Evolutionary conservation across 92 coral and sea anemone species (phyloP), one percentile per base, ranked within the genome.

Genomic region (Heliopora coerulea): DNA sequence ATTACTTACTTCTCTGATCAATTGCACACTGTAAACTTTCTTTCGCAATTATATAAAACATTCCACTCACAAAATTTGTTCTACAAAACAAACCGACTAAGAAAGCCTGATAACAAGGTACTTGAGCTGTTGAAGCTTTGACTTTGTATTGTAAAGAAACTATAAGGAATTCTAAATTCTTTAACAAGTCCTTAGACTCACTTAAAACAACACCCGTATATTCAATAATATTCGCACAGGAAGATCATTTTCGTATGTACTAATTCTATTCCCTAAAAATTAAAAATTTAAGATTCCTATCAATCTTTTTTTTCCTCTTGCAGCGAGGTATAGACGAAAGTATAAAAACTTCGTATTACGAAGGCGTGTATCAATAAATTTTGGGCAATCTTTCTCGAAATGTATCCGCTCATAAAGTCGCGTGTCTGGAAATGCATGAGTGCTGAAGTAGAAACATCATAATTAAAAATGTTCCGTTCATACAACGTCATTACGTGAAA

Each of bases 1-100:
- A 67, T 67, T 46, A 67, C 33, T 67, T 67, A 18, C 42, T 10
- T 39, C 70, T 37, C 9, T 6, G 10, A 67, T 66, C 74, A 67
- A 30, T 67, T 67, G 26, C 58, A 67, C 74, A 67, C 59, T 67
- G 58, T 44, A 48, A 48, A 48, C 26, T 67, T 49, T 58, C 23
- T 67, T 49, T 58, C 33, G 59, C 74, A 67, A 67, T 67, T 33
- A 48, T 49, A 67, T 48, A 67, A 26, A 49, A 25, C 30, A 44
- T 21, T 44, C n/a, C n/a, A n/a, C n/a, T n/a, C n/a, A n/a, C n/a
- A n/a, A n/a, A n/a, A n/a, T n/a, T n/a, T n/a, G n/a, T n/a, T n/a
- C n/a, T n/a, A n/a, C n/a, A n/a, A n/a, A n/a, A n/a, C n/a, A n/a
- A n/a, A n/a, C n/a, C n/a, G n/a, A n/a, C 24, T 27, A 37, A n/a